Evolutionary conservation across 64 coral and sea anemone genomes (phyloP).

Genomic region (Dendrophyllia cribrosa): DNA sequence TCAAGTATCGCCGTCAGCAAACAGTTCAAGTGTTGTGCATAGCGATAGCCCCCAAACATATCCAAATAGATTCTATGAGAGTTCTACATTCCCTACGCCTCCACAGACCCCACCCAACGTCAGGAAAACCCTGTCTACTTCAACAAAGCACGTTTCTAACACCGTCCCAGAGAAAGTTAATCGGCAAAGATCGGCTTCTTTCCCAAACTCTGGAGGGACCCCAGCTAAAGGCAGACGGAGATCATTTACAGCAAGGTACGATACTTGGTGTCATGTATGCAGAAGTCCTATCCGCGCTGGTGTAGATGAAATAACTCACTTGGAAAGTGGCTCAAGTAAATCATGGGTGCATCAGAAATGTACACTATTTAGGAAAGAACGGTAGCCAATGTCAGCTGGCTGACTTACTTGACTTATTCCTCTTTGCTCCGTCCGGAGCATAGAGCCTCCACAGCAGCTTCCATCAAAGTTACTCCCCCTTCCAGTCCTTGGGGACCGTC

Average conservation of each 20-base stretch:
- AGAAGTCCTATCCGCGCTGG: not conserved
- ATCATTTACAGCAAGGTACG: not conserved
- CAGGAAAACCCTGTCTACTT: not conserved
- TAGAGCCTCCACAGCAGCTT: too few species aligned
- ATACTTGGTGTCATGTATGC: not conserved
- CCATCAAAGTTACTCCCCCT: too few species aligned
- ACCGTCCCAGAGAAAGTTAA: not conserved
- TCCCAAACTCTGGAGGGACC: not conserved
- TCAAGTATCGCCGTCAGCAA: not conserved
- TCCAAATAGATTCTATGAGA: not conserved
- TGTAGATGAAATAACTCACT: constrained; percentile 2
- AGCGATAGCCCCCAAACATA: not conserved
- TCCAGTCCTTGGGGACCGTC: too few species aligned
- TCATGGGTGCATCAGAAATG: constrained; percentile 16
- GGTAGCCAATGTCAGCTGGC: not conserved
- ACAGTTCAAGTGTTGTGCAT: not conserved
- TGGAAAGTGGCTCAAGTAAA: not conserved
- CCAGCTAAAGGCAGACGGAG: not conserved
- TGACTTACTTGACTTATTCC: too few species aligned
- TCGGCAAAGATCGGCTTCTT: not conserved
- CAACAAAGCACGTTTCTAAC: not conserved
- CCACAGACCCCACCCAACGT: not conserved
- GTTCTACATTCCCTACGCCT: not conserved
- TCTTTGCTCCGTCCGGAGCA: too few species aligned
- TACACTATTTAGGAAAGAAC: too few species aligned